Conservation (phyloP, 2,113 vertebrate species). For the Vulpes vulpes region DNA sequence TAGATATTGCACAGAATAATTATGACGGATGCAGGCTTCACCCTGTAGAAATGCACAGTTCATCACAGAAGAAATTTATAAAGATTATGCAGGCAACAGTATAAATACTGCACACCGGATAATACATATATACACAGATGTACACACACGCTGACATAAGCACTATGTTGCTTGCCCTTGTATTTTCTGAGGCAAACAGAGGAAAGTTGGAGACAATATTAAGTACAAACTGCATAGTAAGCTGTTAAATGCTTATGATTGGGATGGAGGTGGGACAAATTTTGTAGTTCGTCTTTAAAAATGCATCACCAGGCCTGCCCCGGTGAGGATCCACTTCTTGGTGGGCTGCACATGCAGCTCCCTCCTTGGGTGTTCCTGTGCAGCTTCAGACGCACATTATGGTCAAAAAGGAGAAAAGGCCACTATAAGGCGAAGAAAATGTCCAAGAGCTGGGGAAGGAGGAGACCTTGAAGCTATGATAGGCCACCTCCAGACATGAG, state of each 20-base stretch:
- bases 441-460: not conserved
- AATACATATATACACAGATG: not conserved
- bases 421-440: not conserved
- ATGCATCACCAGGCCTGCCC: not conserved
- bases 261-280: rapidly evolving
- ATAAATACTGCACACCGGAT: not conserved
- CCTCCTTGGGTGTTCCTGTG: not conserved
- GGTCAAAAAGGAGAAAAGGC: not conserved
- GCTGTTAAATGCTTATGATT: not conserved
- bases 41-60: not conserved
- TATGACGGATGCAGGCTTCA: not conserved
- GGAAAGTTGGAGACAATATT: not conserved
- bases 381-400: rapidly evolving
- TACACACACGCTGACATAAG: not conserved
- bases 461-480: conserved; percentile 92
- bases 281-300: conserved; percentile 15
- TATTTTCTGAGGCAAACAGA: not conserved
- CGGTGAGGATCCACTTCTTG: not conserved
- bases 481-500: conserved; percentile 91
- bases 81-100: not conserved
- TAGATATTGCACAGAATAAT: not conserved
- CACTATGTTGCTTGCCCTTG: not conserved
- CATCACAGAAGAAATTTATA: not conserved
- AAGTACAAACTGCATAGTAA: not conserved
- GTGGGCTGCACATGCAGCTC: not conserved